phyloP scores from a whole-genome alignment of 2,888 invertebrate genomes.

The Drosophila niveifrons region DNA sequence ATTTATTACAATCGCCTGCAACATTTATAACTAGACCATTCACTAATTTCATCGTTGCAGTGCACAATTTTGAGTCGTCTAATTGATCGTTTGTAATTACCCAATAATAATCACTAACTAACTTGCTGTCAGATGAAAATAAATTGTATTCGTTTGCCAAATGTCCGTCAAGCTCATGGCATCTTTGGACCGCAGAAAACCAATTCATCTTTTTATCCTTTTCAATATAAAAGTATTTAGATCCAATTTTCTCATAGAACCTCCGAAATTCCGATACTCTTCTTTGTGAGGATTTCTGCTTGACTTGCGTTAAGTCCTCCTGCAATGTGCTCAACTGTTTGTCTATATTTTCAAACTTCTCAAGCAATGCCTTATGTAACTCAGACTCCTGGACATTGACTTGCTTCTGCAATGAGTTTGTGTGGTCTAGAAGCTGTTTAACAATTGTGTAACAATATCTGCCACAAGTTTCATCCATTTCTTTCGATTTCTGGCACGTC shows the following conservation, averaged over 20 bases:
- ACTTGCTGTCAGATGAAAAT: not conserved
- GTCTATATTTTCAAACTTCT: constrained; percentile 2
- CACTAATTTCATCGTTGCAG: constrained; percentile 9
- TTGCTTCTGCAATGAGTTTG: constrained; percentile 3
- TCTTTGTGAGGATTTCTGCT: not conserved
- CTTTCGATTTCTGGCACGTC: constrained; percentile 1
- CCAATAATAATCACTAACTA: not conserved
- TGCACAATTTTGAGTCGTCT: no score
- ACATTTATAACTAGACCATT: no score
- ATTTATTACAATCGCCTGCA: not conserved
- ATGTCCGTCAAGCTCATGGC: not conserved
- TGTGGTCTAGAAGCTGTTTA: constrained; percentile 11
- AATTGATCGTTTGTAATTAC: no score
- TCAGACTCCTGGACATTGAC: not conserved
- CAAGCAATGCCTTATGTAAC: no score
- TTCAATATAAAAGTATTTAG: constrained; percentile 9
- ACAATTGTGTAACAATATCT: constrained; percentile 12
- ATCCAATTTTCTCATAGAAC: constrained; percentile 8
- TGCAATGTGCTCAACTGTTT: not conserved
- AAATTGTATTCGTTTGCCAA: not conserved
- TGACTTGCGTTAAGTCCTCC: not conserved
- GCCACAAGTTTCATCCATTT: constrained; percentile 19
- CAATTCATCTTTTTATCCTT: not conserved
- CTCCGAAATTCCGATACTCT: no score
- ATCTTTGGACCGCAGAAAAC: constrained; percentile 4